A percentile compares a stretch with the other conserved stretches of the same genome.
These are phyloP conservation scores for Sceloporus undulatus DNA, from an alignment of 2,113 vertebrate genomes.

Conservation along the genomic window DNA sequence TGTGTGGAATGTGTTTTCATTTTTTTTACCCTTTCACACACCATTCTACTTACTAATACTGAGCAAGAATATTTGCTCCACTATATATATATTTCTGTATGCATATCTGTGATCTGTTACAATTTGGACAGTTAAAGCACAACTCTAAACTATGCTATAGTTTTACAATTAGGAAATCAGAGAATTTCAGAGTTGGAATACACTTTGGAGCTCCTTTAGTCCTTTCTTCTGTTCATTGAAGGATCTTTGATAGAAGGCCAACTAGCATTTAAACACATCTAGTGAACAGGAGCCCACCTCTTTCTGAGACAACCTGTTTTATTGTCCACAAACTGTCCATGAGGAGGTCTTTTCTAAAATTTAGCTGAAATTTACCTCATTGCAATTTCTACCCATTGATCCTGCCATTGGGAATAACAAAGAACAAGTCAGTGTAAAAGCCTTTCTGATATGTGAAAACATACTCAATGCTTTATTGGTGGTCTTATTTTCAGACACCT, in stretches of 20 bases:
- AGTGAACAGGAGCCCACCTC: background rate
- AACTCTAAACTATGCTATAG: background rate
- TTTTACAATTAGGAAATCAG: background rate
- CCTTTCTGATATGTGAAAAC: background rate
- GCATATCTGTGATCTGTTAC: background rate
- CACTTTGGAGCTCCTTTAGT: no score
- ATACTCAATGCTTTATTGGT: background rate
- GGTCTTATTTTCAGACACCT: background rate
- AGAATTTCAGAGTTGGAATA: background rate
- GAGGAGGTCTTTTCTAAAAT: background rate
- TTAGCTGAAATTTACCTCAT: background rate
- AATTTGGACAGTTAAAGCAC: background rate
- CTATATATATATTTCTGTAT: no score
- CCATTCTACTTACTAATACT: no score
- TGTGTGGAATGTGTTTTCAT: background rate
- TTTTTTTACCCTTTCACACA: background rate
- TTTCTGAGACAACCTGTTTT: background rate
- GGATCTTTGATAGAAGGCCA: no score
- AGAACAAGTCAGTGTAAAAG: background rate
- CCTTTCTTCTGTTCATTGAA: no score
- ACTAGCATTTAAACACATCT: background rate
- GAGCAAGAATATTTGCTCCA: background rate
- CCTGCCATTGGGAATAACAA: background rate
- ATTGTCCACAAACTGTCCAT: background rate
- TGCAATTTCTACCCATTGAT: background rate